phyloP scores from a whole-genome alignment of 2,797 vertebrate species.

The Tapirus indicus region DNA sequence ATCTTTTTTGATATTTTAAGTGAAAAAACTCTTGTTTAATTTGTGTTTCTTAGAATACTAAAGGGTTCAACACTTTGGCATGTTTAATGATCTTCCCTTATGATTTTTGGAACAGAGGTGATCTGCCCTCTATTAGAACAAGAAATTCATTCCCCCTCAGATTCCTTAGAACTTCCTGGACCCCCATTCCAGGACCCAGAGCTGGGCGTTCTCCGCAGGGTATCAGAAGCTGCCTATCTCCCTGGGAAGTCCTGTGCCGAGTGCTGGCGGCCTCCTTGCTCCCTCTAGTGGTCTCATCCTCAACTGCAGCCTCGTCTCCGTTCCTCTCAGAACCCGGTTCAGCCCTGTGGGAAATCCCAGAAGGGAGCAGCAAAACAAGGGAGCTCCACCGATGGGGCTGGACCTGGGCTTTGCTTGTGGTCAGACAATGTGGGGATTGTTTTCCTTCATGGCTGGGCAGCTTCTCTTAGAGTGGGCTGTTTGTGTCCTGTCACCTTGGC shows the following conservation, averaged over 20 bases:
- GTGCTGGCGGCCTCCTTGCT: not conserved
- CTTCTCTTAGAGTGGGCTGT: not conserved
- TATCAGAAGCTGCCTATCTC: not conserved
- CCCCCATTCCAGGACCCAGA: not conserved
- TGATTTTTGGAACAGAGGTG: constrained; percentile 22
- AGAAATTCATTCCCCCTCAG: not conserved
- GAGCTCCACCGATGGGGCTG: not conserved
- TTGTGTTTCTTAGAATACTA: not conserved
- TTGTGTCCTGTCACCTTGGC: not conserved
- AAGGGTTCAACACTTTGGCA: not conserved
- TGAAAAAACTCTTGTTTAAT: not conserved
- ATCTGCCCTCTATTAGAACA: not conserved
- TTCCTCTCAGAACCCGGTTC: rapidly evolving
- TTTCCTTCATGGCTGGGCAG: not conserved
- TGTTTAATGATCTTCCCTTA: not conserved
- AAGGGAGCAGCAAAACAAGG: not conserved
- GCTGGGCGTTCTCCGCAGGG: not conserved
- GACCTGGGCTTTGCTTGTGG: not conserved
- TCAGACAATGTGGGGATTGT: not conserved
- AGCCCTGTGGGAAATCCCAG: not conserved
- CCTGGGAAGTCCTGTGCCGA: rapidly evolving
- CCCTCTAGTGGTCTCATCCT: not conserved
- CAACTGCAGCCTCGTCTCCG: not conserved
- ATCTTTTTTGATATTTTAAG: not conserved
- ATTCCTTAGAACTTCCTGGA: not conserved